Base-by-base conservation (phyloP, 1,140 invertebrate species). In the Steinernema feltiae region DNA sequence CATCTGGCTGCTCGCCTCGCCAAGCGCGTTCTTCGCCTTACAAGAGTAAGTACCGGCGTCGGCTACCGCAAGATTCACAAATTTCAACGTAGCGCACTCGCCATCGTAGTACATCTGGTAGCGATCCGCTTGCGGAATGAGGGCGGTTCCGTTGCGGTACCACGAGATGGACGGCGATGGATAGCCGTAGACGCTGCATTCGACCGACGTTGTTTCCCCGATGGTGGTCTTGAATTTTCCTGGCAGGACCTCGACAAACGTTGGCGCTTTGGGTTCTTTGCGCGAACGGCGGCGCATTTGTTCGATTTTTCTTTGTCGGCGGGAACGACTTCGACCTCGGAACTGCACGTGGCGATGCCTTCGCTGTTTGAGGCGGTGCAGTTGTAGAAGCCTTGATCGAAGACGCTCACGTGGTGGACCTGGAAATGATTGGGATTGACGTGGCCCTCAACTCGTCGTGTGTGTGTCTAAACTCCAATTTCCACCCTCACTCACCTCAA, bases 11-110 rank as follows among this genome's bases (percentile, higher is more conserved):
- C 41, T 75, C 1, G 2, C 18, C 1, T 2, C 74, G 69, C 96
- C 96, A 27, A 96, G 89, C 17, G 91, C 90, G 88, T 98, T 99
- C 78, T 91, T 91, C n/a, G 95, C 92, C 84, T 97, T 93, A 85
- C 95, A 98, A 0, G 92, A 93, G 87, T 97, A 98, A 84, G 95
- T 93, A 21, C 94, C 96, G 76, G 94, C 93, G 86, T 99, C 97
- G 1, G 91, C 90, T 70, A 94, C 91, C 77, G 91, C 89, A 17
- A 96, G 90, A 81, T 97, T 94, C 48, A 90, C 89, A 81, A 99
- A 92, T 75, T 92, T 91, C 21, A 99, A 88, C 72, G 91, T 91
- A 15, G 84, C 82, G 41, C 74, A 79, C 78, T 85, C 83, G 32
- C 83, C 83, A 74, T 85, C 84, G 53, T 73, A 86, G 30, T 69